Evolutionary conservation across 2,113 vertebrate genomes (phyloP), one percentile per base, ranked within the genome.

Genomic region (Brevimyrus niger): DNA sequence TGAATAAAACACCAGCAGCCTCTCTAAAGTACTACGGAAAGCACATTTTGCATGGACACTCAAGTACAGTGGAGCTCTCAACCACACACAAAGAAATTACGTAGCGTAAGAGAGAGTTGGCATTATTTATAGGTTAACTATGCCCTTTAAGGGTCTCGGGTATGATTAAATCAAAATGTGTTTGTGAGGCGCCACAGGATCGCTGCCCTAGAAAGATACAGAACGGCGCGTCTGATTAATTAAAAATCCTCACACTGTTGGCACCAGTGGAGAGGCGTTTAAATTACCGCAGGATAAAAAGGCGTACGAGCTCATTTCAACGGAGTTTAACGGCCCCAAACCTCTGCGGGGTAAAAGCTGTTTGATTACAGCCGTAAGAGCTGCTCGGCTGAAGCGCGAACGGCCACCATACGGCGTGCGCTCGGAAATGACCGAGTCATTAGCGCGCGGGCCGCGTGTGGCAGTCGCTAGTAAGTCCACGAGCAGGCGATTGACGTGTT

Each of bases 41-140:
- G 46, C 46, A 44, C 9, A 84, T 47, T 47, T 84, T 47, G 19
- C 8, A 47, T 44, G 46, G 42, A 80, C 35, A 42, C 73, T 80
- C 85, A 47, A n/a, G 44, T 48, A n/a, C 46, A 88, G 23, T 48
- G 31, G 47, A 35, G 73, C 35, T 58, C 50, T 13, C 65, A 61
- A 51, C 51, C n/a, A 27, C 42, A 80, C 50, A 53, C 31, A 38
- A 51, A 55, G 21, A 42, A 80, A 61, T 89, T 85, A 89, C 31
- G 35, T 84, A 13, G 19, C 13, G 51, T 31, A 44, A 23, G 88
- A 44, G 42, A 35, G 1, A 27, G 19, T 10, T 58, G 27, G 76
- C 4, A 35, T 83, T 89, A 89, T 89, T 89, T 85, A 89, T 89
- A 89, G 76, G 42, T 46, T 76, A 55, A 76, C 35, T 46, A 44